Percentiles rank a stretch among this genome's conserved stretches.
phyloP scores from a whole-genome alignment of 2,113 vertebrate genomes.

The Machaerirhynchus nigripectus region DNA sequence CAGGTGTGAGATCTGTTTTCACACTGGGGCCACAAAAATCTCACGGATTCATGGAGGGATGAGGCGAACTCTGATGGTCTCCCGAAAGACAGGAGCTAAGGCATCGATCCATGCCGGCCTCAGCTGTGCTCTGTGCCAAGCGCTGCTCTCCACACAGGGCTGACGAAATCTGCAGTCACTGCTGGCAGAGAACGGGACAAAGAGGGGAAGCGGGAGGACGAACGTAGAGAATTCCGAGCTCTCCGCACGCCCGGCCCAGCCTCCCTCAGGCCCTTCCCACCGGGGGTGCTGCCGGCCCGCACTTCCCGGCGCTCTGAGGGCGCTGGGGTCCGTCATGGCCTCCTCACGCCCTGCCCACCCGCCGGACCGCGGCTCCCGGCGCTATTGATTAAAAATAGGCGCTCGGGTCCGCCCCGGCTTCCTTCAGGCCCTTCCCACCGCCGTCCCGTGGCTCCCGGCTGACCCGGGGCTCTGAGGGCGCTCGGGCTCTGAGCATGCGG shows the following conservation, averaged over 20 bases:
- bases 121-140: not conserved
- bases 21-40: not conserved
- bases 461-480: not conserved
- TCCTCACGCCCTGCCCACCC: fast-evolving
- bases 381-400: no score
- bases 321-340: fast-evolving
- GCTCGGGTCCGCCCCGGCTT: not conserved
- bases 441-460: not conserved
- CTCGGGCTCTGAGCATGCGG: not conserved
- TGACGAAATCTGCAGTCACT: not conserved
- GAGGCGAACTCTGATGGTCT: not conserved
- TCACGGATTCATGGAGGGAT: fast-evolving
- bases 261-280: not conserved
- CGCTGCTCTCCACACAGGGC: not conserved
- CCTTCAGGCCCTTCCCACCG: not conserved
- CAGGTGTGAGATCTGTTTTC: not conserved
- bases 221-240: not conserved
- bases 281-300: not conserved
- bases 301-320: not conserved
- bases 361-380: not conserved
- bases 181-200: not conserved
- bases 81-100: not conserved
- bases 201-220: fast-evolving
- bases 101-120: not conserved
- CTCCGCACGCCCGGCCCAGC: fast-evolving